Evolutionary conservation across 1,140 invertebrate species (phyloP).

Genomic region (Brachystomella parvula): DNA sequence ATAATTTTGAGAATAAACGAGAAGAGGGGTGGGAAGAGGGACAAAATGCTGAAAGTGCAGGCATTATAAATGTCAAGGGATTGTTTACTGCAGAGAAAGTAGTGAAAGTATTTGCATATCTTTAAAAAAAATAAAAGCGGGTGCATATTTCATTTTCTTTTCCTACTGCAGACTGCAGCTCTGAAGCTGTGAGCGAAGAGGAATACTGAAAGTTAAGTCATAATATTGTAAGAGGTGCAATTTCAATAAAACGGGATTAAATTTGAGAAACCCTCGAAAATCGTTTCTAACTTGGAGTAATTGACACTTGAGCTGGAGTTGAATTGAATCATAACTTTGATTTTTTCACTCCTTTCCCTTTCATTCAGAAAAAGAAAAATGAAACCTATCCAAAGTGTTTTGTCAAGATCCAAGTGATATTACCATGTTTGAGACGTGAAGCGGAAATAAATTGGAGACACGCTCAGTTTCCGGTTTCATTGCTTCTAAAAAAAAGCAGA

Average conservation of each 20-base stretch:
- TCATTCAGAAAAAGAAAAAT: neutral
- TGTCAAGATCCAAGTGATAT: neutral
- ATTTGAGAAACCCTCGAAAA: neutral
- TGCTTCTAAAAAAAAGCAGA: too few relatives aligned
- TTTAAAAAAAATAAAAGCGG: too few relatives aligned
- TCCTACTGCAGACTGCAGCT: too few relatives aligned
- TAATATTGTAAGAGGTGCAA: neutral
- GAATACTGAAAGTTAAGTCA: too few relatives aligned
- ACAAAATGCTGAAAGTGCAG: neutral
- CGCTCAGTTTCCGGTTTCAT: too few relatives aligned
- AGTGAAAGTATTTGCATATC: neutral
- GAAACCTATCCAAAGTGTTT: neutral
- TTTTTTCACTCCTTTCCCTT: neutral
- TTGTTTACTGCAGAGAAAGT: neutral
- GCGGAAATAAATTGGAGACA: neutral
- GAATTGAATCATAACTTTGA: constrained; percentile 13
- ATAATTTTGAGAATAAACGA: neutral
- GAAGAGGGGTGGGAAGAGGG: neutral
- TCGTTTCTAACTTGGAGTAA: neutral
- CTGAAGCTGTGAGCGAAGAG: too few relatives aligned
- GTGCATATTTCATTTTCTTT: too few relatives aligned
- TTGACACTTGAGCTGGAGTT: neutral
- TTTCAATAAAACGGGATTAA: neutral
- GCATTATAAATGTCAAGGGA: neutral
- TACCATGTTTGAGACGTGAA: neutral